Conservation (phyloP, 2,888 invertebrate genomes). For the Pedicia rivosa region DNA sequence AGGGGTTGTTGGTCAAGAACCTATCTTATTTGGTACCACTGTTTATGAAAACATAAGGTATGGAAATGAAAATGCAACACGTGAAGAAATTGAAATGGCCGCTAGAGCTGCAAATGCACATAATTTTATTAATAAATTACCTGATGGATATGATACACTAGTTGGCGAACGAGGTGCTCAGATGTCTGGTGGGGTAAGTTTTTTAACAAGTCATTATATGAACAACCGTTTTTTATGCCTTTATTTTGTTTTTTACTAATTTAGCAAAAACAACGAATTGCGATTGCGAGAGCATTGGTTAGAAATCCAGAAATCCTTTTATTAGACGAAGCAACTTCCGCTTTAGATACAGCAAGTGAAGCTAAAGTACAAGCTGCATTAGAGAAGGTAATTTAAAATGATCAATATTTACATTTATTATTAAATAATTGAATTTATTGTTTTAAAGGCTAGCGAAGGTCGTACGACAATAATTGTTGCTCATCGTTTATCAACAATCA, state of each 20-base stretch:
- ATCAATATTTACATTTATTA: too few relatives aligned
- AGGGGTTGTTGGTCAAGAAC: slow-evolving; percentile 69
- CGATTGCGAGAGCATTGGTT: slow-evolving; percentile 59
- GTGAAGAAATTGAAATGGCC: slow-evolving; percentile 44
- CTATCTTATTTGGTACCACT: slow-evolving; percentile 57
- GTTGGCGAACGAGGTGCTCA: slow-evolving; percentile 60
- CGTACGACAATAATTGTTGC: slow-evolving; percentile 52
- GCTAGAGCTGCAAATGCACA: slow-evolving; percentile 54
- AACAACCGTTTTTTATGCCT: too few relatives aligned
- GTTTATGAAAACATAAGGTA: slow-evolving; percentile 45
- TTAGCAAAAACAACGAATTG: slow-evolving; percentile 61
- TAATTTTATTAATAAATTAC: slow-evolving; percentile 48
- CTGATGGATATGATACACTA: slow-evolving; percentile 50
- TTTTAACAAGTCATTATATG: too few relatives aligned
- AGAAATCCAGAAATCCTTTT: slow-evolving; percentile 49
- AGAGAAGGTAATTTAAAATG: too few relatives aligned
- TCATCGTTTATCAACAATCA: slow-evolving; percentile 47
- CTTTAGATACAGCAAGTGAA: slow-evolving; percentile 58
- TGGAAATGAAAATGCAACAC: slow-evolving; percentile 44
- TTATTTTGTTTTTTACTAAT: too few relatives aligned
- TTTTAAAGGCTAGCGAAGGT: slow-evolving; percentile 44
- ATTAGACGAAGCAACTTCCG: slow-evolving; percentile 62
- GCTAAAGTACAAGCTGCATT: slow-evolving; percentile 56
- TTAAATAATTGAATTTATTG: too few relatives aligned
- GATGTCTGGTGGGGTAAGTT: slow-evolving; percentile 58